phyloP scores from a whole-genome alignment of 1,140 invertebrate genomes.

The Lordiphosa mommai region DNA sequence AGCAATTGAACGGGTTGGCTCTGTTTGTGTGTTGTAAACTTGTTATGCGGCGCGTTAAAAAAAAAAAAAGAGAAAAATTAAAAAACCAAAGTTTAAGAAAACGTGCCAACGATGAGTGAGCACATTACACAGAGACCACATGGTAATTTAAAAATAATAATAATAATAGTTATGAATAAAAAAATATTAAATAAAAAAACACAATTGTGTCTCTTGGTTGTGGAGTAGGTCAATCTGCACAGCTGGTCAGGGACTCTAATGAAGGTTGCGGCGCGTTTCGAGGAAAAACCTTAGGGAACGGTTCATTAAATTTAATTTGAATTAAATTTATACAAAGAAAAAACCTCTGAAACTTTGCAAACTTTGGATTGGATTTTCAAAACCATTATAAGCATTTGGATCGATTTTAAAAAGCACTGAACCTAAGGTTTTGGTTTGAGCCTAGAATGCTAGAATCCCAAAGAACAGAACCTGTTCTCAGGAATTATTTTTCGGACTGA shows the following conservation, averaged over 20 bases:
- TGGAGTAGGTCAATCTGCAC: constrained; percentile 34
- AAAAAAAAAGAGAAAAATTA: constrained; percentile 28
- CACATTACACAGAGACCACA: constrained; percentile 63
- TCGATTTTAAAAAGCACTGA: too few relatives aligned
- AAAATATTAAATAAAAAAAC: constrained; percentile 35
- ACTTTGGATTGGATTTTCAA: too few relatives aligned
- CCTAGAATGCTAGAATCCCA: too few relatives aligned
- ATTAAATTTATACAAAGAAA: too few relatives aligned
- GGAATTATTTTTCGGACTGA: too few relatives aligned
- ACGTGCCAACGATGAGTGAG: constrained; percentile 68
- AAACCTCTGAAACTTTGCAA: too few relatives aligned
- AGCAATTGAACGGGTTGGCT: constrained; percentile 45
- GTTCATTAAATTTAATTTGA: too few relatives aligned
- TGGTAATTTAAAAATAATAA: constrained; percentile 45
- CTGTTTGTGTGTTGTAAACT: constrained; percentile 30
- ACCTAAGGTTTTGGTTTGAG: too few relatives aligned
- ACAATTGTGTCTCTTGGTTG: constrained; percentile 14
- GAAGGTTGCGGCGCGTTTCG: constrained; percentile 30
- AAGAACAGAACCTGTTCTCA: too few relatives aligned
- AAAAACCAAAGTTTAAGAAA: constrained; percentile 24
- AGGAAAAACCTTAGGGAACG: constrained; percentile 27
- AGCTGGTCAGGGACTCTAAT: constrained; percentile 33
- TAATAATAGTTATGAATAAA: constrained; percentile 21
- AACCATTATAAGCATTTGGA: too few relatives aligned
- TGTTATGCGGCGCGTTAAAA: constrained; percentile 43